Base-by-base conservation (phyloP, 2,797 vertebrate species). In the Myioborus melanocephalus region DNA sequence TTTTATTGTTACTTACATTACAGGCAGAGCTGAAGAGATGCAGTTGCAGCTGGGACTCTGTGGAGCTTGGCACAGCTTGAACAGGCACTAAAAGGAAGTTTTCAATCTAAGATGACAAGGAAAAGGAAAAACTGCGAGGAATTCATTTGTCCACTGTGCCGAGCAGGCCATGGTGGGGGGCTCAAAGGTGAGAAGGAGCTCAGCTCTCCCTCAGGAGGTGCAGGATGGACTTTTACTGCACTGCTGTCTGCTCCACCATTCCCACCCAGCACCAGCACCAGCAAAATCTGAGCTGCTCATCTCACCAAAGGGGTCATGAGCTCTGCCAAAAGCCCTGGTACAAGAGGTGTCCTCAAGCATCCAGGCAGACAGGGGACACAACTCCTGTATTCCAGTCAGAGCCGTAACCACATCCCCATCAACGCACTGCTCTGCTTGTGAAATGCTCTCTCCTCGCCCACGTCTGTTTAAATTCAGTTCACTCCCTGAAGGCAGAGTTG, bases 21-120 rank as follows among this genome's bases (percentile, higher is more conserved):
- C 14, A 66, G 63, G 37, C 66, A 73, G 52, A 64, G 52, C 39
- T 52, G 28, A 24, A 59, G 64, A 26, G 37, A 23, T 64, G 73
- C 55, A 43, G 78, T 78, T 71, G 71, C 5, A 11, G 12, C 24
- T 2, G 6, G 19, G 26, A 37, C 60, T 49, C 14, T 0, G 0
- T 3, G 27, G 46, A 52, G 69, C 41, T 56, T 37, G 32, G 80
- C 89, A 80, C 53, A 34, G 75, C 56, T 72, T 35, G 27, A 84
- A 27, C 6, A 26, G 55, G 22, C 35, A n/a, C 50, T 30, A 18
- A 46, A 55, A 84, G 47, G 86, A 70, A 85, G 52, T 37, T 84
- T 90, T 55, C 23, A 49, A 6, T 39, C 24, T 17, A 44, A 77
- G 32, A 57, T 26, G n/a, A 75, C n/a, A 69, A 44, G 53, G 30